Evolutionary conservation across 2,888 invertebrate species (phyloP), one percentile per base, ranked within the genome.

Genomic region (Rotaria magnacalcarata): DNA sequence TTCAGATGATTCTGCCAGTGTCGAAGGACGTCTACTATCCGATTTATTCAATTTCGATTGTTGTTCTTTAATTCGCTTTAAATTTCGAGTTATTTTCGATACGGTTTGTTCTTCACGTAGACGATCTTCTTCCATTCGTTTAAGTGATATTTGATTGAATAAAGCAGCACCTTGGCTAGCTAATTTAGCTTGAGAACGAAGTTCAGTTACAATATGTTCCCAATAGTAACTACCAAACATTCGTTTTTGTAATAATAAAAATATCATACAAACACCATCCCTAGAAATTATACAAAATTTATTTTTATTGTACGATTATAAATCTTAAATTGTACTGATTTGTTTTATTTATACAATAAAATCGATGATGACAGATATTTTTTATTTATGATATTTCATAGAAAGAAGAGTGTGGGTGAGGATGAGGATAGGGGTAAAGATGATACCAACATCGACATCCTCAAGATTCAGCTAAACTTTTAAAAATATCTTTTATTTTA

Each of bases 191-290:
- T 97, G 96, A 2, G 97, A 97, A 92, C 96, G 95, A 84, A 96
- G 95, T 90, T 98, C 98, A 90, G 95, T 95, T 58, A 98, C 95
- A 88, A 98, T 95, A 91, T 98, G 95, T 90, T 96, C 95, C 93
- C 99, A 99, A 92, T 98, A 97, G 91, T 96, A 96, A 88, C 96
- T 96, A 89, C 94, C 94, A 92, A 97, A 97, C 86, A 98, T 93
- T 88, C 98, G 93, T 89, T 95, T 93, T 91, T 98, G 97, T 87
- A 97, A 92, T 86, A 99, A 93, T 16, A 99, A 93, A 91, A 97
- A 96, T 0, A 94, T 94, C 90, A 99, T 97, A 90, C 97, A 97
- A 84, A 96, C 93, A 5, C 95, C 95, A 52, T 87, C 87, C 87
- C 85, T 80, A 47, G 0, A 75, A 8, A 47, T 24, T 3, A 43